Conservation (phyloP, 2,113 vertebrate genomes). For the Salvelinus alpinus region DNA sequence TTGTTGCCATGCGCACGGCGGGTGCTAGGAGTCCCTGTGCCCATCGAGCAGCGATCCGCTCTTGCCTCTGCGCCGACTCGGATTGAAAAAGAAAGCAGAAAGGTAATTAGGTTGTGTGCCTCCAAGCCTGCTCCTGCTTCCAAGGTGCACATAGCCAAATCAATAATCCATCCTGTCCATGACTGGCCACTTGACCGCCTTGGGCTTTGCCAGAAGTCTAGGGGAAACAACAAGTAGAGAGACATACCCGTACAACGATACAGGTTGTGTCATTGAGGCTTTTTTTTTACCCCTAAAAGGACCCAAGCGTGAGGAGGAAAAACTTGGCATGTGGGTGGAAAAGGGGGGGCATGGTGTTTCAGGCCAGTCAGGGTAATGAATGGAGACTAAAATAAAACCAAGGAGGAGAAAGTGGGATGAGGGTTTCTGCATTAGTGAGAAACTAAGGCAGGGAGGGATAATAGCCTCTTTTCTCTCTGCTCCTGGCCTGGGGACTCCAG, state of each 20-base stretch:
- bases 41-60: neutral
- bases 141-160: slow-evolving; percentile 23
- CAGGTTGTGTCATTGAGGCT: neutral
- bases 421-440: neutral
- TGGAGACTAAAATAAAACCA: slow-evolving; percentile 36
- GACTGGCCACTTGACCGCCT: slow-evolving; percentile 13
- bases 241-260: neutral
- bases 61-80: slow-evolving; percentile 1
- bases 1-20: neutral
- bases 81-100: neutral
- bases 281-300: neutral
- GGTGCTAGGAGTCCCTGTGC: neutral
- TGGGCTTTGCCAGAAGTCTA: neutral
- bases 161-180: slow-evolving; percentile 21
- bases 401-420: slow-evolving; percentile 45
- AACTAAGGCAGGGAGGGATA: slow-evolving; percentile 15
- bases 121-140: slow-evolving; percentile 3
- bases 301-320: neutral
- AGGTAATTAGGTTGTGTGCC: slow-evolving; percentile 16
- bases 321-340: neutral
- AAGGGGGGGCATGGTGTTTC: neutral
- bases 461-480: slow-evolving; percentile 16
- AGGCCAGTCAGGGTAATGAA: slow-evolving; percentile 33
- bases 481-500: neutral
- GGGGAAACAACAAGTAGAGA: neutral